Evolutionary conservation across 2,888 invertebrate genomes (phyloP), one percentile per base, ranked within the genome.

Genomic region (Parnassius apollo): DNA sequence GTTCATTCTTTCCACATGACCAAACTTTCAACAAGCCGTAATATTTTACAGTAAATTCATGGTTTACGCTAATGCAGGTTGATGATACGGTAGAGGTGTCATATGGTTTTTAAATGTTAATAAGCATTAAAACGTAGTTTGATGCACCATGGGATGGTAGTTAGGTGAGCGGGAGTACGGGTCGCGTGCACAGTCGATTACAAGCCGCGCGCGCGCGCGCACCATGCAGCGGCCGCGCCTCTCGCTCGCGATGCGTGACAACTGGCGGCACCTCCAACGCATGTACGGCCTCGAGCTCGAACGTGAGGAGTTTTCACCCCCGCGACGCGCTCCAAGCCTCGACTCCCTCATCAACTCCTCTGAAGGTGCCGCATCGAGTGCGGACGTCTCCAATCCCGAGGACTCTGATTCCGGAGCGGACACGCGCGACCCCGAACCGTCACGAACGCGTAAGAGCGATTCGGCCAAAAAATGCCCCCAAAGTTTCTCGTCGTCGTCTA

Each of bases 341-440:
- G 95, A 95, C 77, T 94, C 94, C 68, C 88, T 95, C 44, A 95
- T 94, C 65, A 95, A 95, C 83, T 93, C 95, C 4, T 95, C 95
- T 0, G 94, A 94, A 72, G 93, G 92, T 53, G 94, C 93, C 66
- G 93, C 93, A 62, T 93, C 93, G 42, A 93, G 93, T 71, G 93
- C 92, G 59, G 94, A 94, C 74, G 94, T 93, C 46, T 93, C 93
- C 60, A 93, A 93, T 50, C 93, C 93, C 56, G 93, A 93, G 25
- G 93, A 94, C 76, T 93, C 94, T 3, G 94, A 94, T 75, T 95
- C 95, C 1, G 94, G 94, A 60, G 93, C 94, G n/a, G 95, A 95
- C 78, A 93, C 94, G 51, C 92, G 93, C 64, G 82, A 91, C 69
- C 81, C 90, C 68, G 89, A 89, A 56, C 85, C 85, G 0, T 74